Evolutionary conservation across 1,140 invertebrate genomes (phyloP).

Genomic region (Temnothorax longispinosus): DNA sequence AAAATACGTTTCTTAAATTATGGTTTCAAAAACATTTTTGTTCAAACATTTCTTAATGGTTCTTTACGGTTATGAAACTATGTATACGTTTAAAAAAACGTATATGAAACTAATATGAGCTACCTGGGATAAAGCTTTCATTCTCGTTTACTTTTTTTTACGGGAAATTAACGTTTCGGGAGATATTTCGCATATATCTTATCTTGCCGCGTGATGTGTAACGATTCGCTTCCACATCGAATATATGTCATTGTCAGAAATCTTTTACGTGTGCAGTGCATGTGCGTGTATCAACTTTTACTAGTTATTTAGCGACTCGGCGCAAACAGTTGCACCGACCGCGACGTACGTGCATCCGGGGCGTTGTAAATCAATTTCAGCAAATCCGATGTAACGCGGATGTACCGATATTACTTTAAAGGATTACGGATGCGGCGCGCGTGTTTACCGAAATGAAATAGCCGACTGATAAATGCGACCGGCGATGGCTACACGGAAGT

Average conservation of each 20-base stretch:
- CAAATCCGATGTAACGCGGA: conserved; percentile 43
- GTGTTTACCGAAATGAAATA: conserved; percentile 50
- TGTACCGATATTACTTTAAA: conserved; percentile 52
- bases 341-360: not conserved
- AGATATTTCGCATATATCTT: not conserved
- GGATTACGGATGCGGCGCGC: conserved; percentile 48
- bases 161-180: not conserved
- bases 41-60: too few relatives aligned
- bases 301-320: conserved; percentile 18
- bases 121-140: not conserved
- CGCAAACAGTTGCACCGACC: not conserved
- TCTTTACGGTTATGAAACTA: too few relatives aligned
- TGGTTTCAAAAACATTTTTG: too few relatives aligned
- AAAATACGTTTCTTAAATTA: too few relatives aligned
- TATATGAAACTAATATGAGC: too few relatives aligned
- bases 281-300: not conserved
- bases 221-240: not conserved
- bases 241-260: not conserved
- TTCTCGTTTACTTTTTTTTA: not conserved
- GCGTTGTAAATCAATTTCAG: conserved; percentile 51
- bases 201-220: not conserved
- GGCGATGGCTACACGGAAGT: conserved; percentile 15
- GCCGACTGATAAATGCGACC: conserved; percentile 49
- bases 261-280: not conserved
- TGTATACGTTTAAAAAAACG: too few relatives aligned